Percentiles rank a stretch among this genome's conserved stretches.
These are phyloP conservation scores for Zosterops lateralis DNA, from an alignment of 2,113 vertebrate species.

Conservation along the genomic window DNA sequence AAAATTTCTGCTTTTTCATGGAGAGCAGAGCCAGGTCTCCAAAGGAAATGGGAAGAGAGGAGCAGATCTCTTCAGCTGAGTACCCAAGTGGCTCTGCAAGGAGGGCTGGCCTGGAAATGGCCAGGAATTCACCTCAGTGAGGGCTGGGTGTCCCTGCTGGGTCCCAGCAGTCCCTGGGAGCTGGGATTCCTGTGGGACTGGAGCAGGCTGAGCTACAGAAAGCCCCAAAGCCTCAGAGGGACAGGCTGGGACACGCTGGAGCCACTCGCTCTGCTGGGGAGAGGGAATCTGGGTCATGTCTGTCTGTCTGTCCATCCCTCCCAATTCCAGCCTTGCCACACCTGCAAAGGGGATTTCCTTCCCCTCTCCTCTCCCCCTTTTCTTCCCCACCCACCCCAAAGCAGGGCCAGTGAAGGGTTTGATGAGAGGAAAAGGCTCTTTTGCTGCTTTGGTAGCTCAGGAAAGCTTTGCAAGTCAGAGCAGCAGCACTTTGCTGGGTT, in stretches of 20 bases:
- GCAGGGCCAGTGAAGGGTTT: neutral
- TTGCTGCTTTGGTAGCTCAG: neutral
- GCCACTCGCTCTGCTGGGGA: neutral
- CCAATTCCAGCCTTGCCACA: neutral
- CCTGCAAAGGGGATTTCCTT: neutral
- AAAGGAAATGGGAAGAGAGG: neutral
- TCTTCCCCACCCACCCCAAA: neutral
- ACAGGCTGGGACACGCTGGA: neutral
- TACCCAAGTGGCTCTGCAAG: neutral
- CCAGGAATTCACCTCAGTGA: accelerated
- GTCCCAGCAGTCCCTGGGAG: accelerated
- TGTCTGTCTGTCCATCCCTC: neutral
- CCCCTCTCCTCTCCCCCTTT: neutral
- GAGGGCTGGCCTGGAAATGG: neutral
- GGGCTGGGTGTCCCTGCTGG: neutral
- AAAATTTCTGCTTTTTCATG: neutral
- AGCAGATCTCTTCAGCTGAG: neutral
- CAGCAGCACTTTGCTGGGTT: neutral
- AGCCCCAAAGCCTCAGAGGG: neutral
- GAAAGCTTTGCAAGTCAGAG: neutral
- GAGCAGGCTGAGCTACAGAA: neutral
- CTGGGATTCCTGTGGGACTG: neutral
- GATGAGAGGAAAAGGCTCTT: neutral
- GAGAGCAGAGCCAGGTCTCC: neutral
- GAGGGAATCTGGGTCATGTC: neutral